Conservation (phyloP, 30 jellyfish, hydroid and myxozoan genomes). For the Pelagia noctiluca region DNA sequence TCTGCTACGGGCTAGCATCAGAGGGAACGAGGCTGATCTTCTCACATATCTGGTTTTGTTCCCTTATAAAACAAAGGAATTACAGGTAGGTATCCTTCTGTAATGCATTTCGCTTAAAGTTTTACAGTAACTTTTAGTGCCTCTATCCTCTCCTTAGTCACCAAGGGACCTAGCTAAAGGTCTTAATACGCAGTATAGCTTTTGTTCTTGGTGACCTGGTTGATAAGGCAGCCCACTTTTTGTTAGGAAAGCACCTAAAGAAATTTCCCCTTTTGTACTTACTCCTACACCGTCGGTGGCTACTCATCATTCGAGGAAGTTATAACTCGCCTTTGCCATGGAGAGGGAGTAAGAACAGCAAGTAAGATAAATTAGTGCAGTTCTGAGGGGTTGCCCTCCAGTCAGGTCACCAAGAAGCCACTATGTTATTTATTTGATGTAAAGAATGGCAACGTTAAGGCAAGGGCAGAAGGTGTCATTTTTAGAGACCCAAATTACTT, state of each 20-base stretch:
- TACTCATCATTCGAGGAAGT: background rate
- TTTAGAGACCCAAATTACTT: background rate
- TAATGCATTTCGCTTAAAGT: too few relatives aligned
- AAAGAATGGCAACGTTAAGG: background rate
- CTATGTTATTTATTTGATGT: background rate
- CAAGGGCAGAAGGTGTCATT: background rate
- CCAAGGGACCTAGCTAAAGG: background rate
- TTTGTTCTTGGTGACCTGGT: background rate
- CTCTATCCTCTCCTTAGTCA: background rate
- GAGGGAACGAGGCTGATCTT: too few relatives aligned
- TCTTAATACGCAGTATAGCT: background rate
- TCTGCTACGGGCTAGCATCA: too few relatives aligned
- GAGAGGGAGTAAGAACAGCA: background rate
- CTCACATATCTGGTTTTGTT: too few relatives aligned
- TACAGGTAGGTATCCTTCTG: too few relatives aligned
- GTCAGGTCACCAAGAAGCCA: background rate
- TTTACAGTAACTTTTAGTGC: too few relatives aligned
- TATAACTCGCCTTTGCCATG: background rate
- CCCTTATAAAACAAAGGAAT: too few relatives aligned
- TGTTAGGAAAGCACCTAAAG: background rate
- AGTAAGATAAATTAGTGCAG: too few relatives aligned
- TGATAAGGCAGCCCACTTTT: background rate
- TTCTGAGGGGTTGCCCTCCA: background rate
- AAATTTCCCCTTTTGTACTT: background rate
- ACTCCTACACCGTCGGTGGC: background rate